Percentiles rank a stretch among this genome's conserved stretches.
Evolutionary conservation across 2,888 invertebrate species (phyloP).

Genomic region (Orthosia gracilis): DNA sequence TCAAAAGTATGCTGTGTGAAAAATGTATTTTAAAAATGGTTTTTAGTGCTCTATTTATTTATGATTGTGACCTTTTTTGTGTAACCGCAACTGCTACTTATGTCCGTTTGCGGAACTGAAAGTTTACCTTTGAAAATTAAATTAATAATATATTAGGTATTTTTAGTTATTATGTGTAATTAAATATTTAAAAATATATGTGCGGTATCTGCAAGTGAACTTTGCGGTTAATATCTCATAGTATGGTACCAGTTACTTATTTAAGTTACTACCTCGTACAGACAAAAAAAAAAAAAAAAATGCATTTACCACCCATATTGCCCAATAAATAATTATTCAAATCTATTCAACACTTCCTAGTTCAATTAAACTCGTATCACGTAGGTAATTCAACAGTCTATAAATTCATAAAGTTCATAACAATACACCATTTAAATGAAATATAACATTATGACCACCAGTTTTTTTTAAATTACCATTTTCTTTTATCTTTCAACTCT

Average conservation of each 20-base stretch:
- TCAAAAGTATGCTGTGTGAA: conserved; percentile 67
- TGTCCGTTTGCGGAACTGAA: conserved; percentile 44
- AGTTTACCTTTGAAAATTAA: conserved; percentile 4
- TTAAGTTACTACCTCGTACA: not conserved
- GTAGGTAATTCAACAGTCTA: conserved; percentile 9
- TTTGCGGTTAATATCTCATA: not conserved
- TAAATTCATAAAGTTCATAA: conserved; percentile 22
- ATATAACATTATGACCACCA: conserved; percentile 16
- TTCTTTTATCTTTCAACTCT: conserved; percentile 10
- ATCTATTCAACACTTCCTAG: conserved; percentile 41
- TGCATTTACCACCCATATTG: conserved; percentile 11
- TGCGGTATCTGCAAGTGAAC: conserved; percentile 5
- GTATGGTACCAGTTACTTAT: not conserved
- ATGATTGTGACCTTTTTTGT: conserved; percentile 45
- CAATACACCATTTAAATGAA: conserved; percentile 19
- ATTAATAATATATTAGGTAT: not conserved
- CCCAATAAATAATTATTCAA: conserved; percentile 26
- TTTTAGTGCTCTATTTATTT: conserved; percentile 32
- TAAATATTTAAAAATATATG: not conserved
- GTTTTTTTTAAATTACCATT: conserved; percentile 1
- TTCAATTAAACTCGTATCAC: conserved; percentile 31
- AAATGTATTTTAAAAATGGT: conserved; percentile 35
- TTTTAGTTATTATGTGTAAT: not conserved
- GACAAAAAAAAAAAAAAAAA: not conserved
- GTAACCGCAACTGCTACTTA: conserved; percentile 46